Conservation (phyloP, 2,888 invertebrate genomes). For the Agriopis aurantiaria region DNA sequence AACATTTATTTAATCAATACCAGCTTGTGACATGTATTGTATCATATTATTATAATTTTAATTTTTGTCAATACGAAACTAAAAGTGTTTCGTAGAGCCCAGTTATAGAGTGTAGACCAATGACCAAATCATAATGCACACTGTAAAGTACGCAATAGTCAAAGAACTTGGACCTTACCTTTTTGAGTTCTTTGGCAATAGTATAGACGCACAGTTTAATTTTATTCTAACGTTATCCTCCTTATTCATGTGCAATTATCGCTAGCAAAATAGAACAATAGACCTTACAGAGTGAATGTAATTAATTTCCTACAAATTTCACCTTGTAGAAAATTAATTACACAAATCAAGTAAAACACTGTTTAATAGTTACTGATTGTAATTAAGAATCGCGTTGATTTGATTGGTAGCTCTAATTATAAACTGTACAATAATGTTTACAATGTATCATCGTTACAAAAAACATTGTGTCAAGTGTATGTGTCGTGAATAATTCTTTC, state of each 20-base stretch:
- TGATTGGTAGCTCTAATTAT: no score
- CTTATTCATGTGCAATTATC: slow-evolving; percentile 19
- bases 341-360: slow-evolving; percentile 1
- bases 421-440: no score
- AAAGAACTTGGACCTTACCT: no score
- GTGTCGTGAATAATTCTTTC: no score
- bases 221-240: slow-evolving; percentile 1
- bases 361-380: slow-evolving; percentile 8
- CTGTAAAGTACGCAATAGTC: not conserved
- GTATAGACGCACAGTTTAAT: not conserved
- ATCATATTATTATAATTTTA: no score
- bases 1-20: no score
- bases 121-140: not conserved
- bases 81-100: not conserved
- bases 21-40: no score
- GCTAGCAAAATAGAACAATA: slow-evolving; percentile 28
- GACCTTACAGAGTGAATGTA: slow-evolving; percentile 27
- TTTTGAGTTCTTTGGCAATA: no score
- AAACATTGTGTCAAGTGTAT: no score
- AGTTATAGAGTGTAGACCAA: not conserved
- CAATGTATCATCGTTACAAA: no score
- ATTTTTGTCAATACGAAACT: not conserved
- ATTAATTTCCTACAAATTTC: slow-evolving; percentile 11
- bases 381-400: slow-evolving; percentile 6
- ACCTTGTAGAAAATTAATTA: slow-evolving; percentile 13